These are phyloP conservation scores for Stratiolaelaps scimitus DNA, from an alignment of 1,140 invertebrate species.

Conservation along the genomic window DNA sequence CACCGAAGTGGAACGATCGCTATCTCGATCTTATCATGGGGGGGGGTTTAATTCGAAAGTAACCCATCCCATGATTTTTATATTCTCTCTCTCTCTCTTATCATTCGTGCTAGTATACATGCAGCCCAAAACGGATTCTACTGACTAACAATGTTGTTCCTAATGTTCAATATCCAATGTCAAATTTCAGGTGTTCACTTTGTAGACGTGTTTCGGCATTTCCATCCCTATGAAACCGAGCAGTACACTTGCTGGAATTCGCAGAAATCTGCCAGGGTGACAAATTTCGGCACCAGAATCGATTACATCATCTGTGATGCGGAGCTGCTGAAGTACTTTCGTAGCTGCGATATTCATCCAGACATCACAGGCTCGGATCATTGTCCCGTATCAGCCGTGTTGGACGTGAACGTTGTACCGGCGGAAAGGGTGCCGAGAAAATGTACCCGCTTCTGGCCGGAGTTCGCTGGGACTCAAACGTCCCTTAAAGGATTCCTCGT, in stretches of 20 bases:
- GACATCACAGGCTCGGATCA: conserved; percentile 50
- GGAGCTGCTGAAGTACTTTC: conserved; percentile 39
- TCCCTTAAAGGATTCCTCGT: conserved; percentile 31
- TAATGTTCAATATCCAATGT: too few relatives aligned
- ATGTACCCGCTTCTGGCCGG: conserved; percentile 32
- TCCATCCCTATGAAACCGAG: conserved; percentile 43
- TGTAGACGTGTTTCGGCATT: conserved; percentile 46
- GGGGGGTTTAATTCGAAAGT: too few relatives aligned
- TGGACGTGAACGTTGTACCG: conserved; percentile 36
- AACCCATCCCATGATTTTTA: too few relatives aligned
- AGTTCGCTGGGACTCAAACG: conserved; percentile 30
- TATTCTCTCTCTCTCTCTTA: conserved; percentile 27
- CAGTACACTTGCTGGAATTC: conserved; percentile 50
- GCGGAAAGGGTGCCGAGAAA: conserved; percentile 29
- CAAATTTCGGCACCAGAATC: conserved; percentile 49
- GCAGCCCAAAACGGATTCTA: too few relatives aligned
- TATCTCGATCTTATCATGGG: too few relatives aligned
- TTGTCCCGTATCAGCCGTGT: conserved; percentile 45
- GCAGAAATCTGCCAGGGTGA: conserved; percentile 43
- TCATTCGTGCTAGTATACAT: too few relatives aligned
- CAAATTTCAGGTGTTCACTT: conserved; percentile 39
- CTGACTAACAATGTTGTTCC: too few relatives aligned
- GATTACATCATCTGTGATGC: conserved; percentile 48
- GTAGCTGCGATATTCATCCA: conserved; percentile 41
- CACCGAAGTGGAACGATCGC: too few relatives aligned